Percentiles rank a stretch among this genome's conserved stretches.
Conservation (phyloP, 2,113 vertebrate genomes). For the Redunca redunca region DNA sequence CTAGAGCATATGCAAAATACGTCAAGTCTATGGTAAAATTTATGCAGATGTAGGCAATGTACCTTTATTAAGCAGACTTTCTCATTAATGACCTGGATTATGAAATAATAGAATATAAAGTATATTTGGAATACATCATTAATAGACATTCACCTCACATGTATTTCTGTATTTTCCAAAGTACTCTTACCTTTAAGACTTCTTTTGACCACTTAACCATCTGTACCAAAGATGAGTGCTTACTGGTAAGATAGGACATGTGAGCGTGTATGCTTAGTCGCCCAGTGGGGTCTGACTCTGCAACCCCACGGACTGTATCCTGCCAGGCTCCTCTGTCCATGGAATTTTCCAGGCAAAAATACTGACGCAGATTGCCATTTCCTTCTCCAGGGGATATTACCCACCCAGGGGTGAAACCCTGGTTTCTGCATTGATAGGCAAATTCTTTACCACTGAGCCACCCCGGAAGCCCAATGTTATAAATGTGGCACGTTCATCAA, state of each 20-base stretch:
- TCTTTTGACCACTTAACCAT: not conserved
- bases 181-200: not conserved
- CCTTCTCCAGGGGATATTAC: not conserved
- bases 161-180: not conserved
- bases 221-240: not conserved
- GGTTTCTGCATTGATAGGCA: not conserved
- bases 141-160: not conserved
- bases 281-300: not conserved
- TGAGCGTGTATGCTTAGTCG: not conserved
- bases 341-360: not conserved
- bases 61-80: slow-evolving; percentile 22
- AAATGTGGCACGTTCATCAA: not conserved
- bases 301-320: not conserved
- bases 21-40: not conserved
- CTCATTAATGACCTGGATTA: slow-evolving; percentile 14
- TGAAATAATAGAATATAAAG: not conserved
- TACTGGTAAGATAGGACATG: not conserved
- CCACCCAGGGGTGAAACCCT: not conserved
- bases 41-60: not conserved
- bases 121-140: not conserved
- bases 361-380: not conserved
- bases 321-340: not conserved
- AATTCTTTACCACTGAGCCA: not conserved
- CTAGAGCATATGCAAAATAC: not conserved
- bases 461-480: not conserved